Conservation (phyloP, 2,797 vertebrate species). For the Microctenopoma steveboyesi region DNA sequence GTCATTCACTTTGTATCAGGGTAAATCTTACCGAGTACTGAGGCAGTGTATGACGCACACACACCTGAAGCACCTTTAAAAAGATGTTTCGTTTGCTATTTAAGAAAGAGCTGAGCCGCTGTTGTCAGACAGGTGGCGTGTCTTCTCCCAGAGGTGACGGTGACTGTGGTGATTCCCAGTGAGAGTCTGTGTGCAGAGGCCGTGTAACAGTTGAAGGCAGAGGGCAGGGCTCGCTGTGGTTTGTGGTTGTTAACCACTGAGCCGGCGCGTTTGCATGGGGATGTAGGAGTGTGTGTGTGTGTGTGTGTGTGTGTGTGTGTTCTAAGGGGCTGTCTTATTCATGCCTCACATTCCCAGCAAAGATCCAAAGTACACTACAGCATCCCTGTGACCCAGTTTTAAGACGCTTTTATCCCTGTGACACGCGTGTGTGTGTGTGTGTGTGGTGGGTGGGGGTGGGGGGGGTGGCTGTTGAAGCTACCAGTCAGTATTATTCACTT, state of each 20-base stretch:
- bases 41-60: no score
- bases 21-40: no score
- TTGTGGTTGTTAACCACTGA: slow-evolving; percentile 9
- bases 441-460: background rate
- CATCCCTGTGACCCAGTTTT: slow-evolving; percentile 38
- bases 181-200: background rate
- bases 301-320: background rate
- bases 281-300: slow-evolving; percentile 4
- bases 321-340: slow-evolving; percentile 9
- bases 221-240: slow-evolving; percentile 11
- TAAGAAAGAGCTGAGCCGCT: background rate
- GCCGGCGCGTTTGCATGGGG: background rate
- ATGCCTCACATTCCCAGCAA: slow-evolving; percentile 24
- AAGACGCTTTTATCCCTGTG: background rate
- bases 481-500: slow-evolving; percentile 1
- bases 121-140: background rate
- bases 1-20: no score
- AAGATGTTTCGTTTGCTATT: background rate
- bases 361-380: slow-evolving; percentile 23
- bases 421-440: no score
- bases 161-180: background rate
- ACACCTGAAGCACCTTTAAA: no score
- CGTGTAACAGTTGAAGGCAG: background rate
- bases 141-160: background rate
- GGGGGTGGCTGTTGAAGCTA: background rate